Evolutionary conservation across 2,113 vertebrate genomes (phyloP).

Genomic region (Podocnemis expansa): DNA sequence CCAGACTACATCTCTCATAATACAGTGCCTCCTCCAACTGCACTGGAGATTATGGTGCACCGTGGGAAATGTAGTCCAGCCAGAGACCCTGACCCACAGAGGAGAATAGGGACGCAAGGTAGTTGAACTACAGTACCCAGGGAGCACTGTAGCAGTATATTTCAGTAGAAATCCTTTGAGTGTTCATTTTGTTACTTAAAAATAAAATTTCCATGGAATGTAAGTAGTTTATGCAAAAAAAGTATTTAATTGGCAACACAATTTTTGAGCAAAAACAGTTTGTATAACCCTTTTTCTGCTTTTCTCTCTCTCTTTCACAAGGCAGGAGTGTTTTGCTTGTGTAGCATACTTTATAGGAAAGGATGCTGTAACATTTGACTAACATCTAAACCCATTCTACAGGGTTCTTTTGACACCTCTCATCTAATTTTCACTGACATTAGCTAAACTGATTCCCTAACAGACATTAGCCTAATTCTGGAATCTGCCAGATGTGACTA

Average conservation of each 20-base stretch:
- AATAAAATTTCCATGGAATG: background rate
- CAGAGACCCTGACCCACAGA: background rate
- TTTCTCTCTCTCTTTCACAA: background rate
- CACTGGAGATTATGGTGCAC: fast-evolving
- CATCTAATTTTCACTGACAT: background rate
- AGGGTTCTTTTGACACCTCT: background rate
- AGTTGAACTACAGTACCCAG: background rate
- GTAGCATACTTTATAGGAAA: background rate
- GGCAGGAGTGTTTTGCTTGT: background rate
- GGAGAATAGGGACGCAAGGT: background rate
- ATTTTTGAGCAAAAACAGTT: conserved; percentile 16
- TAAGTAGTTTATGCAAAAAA: background rate
- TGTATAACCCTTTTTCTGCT: conserved; percentile 7
- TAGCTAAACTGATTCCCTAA: background rate
- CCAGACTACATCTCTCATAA: background rate
- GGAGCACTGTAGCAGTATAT: background rate
- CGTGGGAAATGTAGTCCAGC: background rate
- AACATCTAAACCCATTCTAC: conserved; percentile 18
- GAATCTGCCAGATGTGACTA: background rate
- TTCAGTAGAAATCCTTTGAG: background rate
- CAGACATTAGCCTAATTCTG: background rate
- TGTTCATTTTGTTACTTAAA: background rate
- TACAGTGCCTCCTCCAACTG: background rate
- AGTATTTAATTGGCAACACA: conserved; percentile 37
- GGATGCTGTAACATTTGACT: conserved; percentile 22